phyloP scores from a whole-genome alignment of 2,888 invertebrate genomes.

The Erebia aethiops region DNA sequence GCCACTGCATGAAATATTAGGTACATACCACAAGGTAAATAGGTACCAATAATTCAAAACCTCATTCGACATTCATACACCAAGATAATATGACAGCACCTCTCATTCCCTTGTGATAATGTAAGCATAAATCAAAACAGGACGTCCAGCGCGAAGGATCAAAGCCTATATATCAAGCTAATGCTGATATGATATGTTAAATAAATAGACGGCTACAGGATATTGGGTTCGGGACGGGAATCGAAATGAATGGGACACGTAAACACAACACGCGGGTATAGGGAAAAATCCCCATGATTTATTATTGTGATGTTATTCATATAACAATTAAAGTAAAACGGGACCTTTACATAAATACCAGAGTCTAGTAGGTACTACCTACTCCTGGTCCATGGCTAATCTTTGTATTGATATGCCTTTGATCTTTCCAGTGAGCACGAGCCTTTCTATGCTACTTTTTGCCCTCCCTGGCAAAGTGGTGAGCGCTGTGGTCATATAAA shows the following conservation, averaged over 20 bases:
- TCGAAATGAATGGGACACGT: conserved; percentile 58
- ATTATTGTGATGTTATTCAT: not conserved
- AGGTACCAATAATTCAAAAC: conserved; percentile 1
- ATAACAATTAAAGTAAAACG: not conserved
- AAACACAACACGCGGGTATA: conserved; percentile 33
- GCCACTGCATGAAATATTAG: too few species aligned
- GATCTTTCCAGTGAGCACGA: too few species aligned
- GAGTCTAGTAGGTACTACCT: too few species aligned
- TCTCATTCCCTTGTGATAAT: conserved; percentile 53
- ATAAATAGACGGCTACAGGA: conserved; percentile 78
- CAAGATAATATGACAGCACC: conserved; percentile 25
- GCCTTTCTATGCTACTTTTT: too few species aligned
- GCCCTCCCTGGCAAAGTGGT: too few species aligned
- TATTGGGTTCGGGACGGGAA: conserved; percentile 67
- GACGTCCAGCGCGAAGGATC: conserved; percentile 59
- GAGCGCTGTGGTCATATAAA: too few species aligned
- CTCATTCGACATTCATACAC: conserved; percentile 4
- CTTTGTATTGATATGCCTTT: too few species aligned
- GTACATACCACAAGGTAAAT: too few species aligned
- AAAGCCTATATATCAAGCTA: conserved; percentile 80
- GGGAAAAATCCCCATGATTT: conserved; percentile 21
- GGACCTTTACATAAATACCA: too few species aligned
- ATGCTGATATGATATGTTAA: conserved; percentile 82
- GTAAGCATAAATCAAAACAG: conserved; percentile 71
- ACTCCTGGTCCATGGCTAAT: too few species aligned